Conservation (phyloP, 2,797 vertebrate species). For the Ataeniobius toweri region DNA sequence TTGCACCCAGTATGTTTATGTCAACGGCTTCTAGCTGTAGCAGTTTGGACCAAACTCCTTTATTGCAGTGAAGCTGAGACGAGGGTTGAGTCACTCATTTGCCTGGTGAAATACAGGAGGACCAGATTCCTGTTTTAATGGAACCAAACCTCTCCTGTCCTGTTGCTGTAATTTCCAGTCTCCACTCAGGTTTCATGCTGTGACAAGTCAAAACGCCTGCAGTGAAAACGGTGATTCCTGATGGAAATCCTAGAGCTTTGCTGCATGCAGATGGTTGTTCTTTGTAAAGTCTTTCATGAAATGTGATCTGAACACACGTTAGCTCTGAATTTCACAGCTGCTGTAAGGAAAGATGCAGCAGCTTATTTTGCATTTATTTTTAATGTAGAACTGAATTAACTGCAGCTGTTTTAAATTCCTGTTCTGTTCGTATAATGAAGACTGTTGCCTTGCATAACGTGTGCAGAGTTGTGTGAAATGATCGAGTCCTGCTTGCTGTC, state of each 20-base stretch:
- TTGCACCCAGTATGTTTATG: background rate
- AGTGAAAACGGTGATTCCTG: background rate
- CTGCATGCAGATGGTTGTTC: no score
- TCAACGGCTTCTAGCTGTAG: no score
- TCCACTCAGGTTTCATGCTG: background rate
- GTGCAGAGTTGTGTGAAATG: background rate
- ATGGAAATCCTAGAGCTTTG: background rate
- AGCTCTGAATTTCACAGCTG: no score
- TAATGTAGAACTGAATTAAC: no score
- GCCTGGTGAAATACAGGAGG: constrained; percentile 3
- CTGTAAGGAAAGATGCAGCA: background rate
- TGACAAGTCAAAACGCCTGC: background rate
- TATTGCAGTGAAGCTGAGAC: background rate
- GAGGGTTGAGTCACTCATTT: background rate
- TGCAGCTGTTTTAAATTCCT: background rate
- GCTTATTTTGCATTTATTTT: background rate
- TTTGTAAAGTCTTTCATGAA: no score
- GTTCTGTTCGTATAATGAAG: no score
- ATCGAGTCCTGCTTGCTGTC: background rate
- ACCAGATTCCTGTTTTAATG: background rate
- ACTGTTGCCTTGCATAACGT: no score
- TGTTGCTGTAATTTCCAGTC: background rate
- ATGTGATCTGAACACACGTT: no score
- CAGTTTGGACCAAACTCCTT: no score
- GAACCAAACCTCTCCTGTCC: background rate